Base-by-base conservation (phyloP, 2,888 invertebrate species). In the Hipparchia semele region DNA sequence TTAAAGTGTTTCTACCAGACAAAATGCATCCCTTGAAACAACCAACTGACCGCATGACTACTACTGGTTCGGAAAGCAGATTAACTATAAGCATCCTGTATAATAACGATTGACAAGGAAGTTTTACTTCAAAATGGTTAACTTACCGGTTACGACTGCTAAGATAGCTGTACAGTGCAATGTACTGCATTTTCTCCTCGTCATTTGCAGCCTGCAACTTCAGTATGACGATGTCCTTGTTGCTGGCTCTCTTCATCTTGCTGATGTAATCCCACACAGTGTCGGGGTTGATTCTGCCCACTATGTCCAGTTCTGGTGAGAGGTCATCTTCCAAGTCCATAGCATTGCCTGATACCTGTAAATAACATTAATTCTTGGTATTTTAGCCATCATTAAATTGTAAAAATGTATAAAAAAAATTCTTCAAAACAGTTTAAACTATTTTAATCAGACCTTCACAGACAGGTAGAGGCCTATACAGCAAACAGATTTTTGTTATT, bases 241-340 rank as follows among this genome's bases (percentile, higher is more conserved):
- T 97, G 65, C 97, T 97, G 60, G 97, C 96, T 84, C 97, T 97
- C 83, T 97, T 97, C 94, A 98, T 97, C 91, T 99, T 98, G 54
- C 95, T 95, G 72, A 99, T 96, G 85, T 99, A 99, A 73, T 99
- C 98, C 98, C 98, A 99, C 6, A 97, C 98, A 10, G 97, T 98
- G 10, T 97, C 96, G 0, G 98, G 98, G 70, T 96, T 96, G 83
- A 99, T 99, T 81, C 99, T 95, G 0, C 99, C 99, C 12, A 99
- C 98, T 54, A 99, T 97, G 82, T 97, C 97, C 46, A 99, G 92
- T 72, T 96, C 96, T 68, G 96, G 94, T 5, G 96, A 96, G 54
- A 99, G 90, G 85, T 97, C 97, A 80, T 96, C 95, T 80, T 96
- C 95, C 39, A 97, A 90, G 76, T 96, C 96, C 51, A 93, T 86